Percentiles rank a stretch among this genome's conserved stretches.
Evolutionary conservation across 2,888 invertebrate genomes (phyloP).

Genomic region (Chironomus riparius): DNA sequence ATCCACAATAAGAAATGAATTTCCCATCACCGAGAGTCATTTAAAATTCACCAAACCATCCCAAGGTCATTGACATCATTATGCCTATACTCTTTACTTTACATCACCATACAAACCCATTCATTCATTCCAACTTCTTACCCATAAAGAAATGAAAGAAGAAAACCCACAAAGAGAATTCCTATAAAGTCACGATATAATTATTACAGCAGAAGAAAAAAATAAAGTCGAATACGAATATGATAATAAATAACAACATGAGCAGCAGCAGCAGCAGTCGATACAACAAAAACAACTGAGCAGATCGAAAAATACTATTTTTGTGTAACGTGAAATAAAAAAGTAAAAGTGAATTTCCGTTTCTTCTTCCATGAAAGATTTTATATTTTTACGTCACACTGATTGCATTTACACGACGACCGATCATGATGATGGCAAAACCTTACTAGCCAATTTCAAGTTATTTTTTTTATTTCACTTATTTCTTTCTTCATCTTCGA

Average conservation of each 20-base stretch:
- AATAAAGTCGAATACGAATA: neutral
- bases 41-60: no score
- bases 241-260: neutral
- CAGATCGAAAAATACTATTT: neutral
- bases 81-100: no score
- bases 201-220: neutral
- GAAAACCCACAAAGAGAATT: no score
- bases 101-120: no score
- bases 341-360: conserved; percentile 4
- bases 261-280: no score
- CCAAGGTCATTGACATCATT: no score
- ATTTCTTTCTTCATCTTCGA: neutral
- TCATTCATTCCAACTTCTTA: no score
- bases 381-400: neutral
- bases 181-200: neutral
- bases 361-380: neutral
- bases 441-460: neutral
- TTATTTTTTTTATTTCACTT: neutral
- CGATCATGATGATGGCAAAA: neutral
- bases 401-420: neutral
- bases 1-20: no score
- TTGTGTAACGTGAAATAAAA: neutral
- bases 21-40: no score
- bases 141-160: no score
- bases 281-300: neutral